Percentiles rank a stretch among this genome's conserved stretches.
Conservation (phyloP, 2,113 vertebrate genomes). For the Ameiurus melas region DNA sequence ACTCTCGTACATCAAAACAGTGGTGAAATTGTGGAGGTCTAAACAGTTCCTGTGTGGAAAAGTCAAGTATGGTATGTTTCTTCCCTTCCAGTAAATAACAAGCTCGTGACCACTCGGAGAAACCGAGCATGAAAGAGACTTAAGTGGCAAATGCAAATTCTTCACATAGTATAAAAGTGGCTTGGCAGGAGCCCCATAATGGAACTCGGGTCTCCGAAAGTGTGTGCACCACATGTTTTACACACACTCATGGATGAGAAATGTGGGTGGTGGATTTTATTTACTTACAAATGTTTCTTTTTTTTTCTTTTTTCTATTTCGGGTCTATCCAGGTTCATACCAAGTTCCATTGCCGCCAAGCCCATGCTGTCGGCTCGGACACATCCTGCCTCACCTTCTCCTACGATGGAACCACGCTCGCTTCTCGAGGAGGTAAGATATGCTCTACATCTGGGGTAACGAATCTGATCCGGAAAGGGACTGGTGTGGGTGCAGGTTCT, state of each 20-base stretch:
- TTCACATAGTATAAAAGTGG: slow-evolving; percentile 21
- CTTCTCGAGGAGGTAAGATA: slow-evolving; percentile 88
- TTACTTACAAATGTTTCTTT: background rate
- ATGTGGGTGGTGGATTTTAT: slow-evolving; percentile 10
- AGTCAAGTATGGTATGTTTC: slow-evolving; percentile 37
- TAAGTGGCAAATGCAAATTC: slow-evolving; percentile 31
- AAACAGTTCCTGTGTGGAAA: slow-evolving; percentile 49
- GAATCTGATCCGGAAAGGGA: no score
- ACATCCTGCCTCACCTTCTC: slow-evolving; percentile 89
- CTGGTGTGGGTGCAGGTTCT: no score
- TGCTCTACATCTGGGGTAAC: background rate
- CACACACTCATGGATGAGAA: slow-evolving; percentile 27
- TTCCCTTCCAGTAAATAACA: slow-evolving; percentile 55
- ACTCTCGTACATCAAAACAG: background rate
- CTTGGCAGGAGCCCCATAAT: slow-evolving; percentile 17
- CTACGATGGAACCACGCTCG: slow-evolving; percentile 86
- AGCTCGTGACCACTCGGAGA: slow-evolving; percentile 57
- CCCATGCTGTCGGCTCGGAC: slow-evolving; percentile 85
- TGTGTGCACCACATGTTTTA: slow-evolving; percentile 8
- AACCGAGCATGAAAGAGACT: slow-evolving; percentile 49
- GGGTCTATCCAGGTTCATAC: slow-evolving; percentile 84
- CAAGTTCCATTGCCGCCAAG: slow-evolving; percentile 94
- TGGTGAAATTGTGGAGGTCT: slow-evolving; percentile 35
- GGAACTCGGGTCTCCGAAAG: background rate
- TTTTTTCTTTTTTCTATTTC: background rate